A percentile compares a stretch with the other conserved stretches of the same genome.
Conservation (phyloP, 2,797 vertebrate genomes). For the Acipenser transmontanus region DNA sequence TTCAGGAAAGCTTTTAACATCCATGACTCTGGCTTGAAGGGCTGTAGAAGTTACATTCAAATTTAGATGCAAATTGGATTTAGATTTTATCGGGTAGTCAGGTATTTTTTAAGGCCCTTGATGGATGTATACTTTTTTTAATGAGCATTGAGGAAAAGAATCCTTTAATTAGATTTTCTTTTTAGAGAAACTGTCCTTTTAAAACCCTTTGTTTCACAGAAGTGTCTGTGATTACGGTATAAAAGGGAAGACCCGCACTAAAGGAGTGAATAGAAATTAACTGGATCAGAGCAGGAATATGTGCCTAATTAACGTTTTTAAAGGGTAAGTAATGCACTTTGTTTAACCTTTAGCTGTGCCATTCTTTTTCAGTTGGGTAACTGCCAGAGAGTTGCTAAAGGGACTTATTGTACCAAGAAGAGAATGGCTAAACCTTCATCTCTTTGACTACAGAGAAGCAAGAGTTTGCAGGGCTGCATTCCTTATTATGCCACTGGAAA, state of each 20-base stretch:
- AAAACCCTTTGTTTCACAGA: background rate
- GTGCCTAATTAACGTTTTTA: background rate
- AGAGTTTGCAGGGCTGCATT: background rate
- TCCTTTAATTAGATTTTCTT: background rate
- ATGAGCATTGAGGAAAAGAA: too few species aligned
- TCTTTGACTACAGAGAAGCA: background rate
- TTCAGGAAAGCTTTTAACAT: too few species aligned
- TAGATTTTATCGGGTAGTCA: too few species aligned
- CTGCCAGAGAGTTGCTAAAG: background rate
- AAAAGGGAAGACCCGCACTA: background rate
- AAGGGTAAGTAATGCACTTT: conserved; percentile 1
- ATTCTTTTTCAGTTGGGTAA: background rate
- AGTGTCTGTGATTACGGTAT: background rate
- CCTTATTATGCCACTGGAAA: background rate
- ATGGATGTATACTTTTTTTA: too few species aligned
- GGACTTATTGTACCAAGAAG: background rate
- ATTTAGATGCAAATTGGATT: too few species aligned
- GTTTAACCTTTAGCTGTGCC: conserved; percentile 3
- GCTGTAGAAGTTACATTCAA: too few species aligned
- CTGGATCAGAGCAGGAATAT: background rate
- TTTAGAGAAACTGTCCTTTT: background rate
- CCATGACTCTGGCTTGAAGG: too few species aligned
- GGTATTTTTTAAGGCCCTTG: too few species aligned
- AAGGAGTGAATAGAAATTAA: background rate
- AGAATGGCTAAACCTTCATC: background rate